Conservation (phyloP, 92 coral and sea anemone genomes). For the Palythoa heliodiscus region DNA sequence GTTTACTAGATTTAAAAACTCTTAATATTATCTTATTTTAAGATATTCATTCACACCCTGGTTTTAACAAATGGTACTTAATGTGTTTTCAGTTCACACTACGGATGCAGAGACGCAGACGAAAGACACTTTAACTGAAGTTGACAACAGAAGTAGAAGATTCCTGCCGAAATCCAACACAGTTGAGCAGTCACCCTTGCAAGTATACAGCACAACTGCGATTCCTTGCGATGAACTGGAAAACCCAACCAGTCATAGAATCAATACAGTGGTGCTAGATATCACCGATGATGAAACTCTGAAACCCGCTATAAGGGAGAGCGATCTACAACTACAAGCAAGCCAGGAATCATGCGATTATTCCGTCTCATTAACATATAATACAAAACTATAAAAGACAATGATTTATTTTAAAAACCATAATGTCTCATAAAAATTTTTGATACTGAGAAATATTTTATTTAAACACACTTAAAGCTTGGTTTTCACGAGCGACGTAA, state of each 20-base stretch:
- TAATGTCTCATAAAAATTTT: no score
- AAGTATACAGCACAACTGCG: neutral
- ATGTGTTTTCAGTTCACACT: conserved; percentile 21
- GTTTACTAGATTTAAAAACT: neutral
- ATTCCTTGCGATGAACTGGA: conserved; percentile 21
- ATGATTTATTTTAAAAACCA: no score
- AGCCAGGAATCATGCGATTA: neutral
- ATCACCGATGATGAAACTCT: neutral
- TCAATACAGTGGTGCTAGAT: neutral
- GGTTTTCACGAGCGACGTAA: no score
- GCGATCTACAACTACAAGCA: neutral
- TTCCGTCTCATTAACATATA: neutral
- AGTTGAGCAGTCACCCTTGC: neutral
- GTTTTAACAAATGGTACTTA: neutral
- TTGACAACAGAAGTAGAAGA: neutral
- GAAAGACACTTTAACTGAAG: neutral
- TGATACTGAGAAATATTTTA: no score
- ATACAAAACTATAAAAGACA: neutral
- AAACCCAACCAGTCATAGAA: conserved; percentile 7
- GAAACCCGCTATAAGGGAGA: neutral
- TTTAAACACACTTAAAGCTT: no score
- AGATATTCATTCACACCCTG: neutral
- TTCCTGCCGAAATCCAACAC: neutral
- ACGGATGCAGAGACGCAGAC: conserved; percentile 29
- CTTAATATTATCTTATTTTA: neutral